Percentiles rank a stretch among this genome's conserved stretches.
phyloP scores from a whole-genome alignment of 1,140 invertebrate genomes.

The Nephila pilipes region DNA sequence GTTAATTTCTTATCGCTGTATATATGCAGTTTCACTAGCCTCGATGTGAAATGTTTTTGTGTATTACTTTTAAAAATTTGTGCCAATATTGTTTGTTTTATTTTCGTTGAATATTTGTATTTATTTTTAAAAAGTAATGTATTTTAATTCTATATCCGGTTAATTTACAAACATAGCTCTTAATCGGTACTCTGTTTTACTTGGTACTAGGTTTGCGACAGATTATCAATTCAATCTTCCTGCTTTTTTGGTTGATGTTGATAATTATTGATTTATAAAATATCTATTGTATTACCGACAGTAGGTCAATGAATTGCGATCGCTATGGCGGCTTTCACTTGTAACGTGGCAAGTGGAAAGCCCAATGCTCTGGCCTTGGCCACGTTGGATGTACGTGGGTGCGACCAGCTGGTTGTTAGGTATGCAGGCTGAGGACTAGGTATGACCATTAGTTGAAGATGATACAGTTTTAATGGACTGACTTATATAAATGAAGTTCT shows the following conservation, averaged over 20 bases:
- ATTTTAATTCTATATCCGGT: background rate
- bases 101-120: background rate
- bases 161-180: background rate
- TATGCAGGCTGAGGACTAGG: constrained; percentile 40
- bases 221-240: background rate
- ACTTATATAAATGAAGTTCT: too few species aligned
- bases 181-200: background rate
- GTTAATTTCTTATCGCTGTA: constrained; percentile 13
- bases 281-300: background rate
- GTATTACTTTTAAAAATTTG: background rate
- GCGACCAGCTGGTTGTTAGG: constrained; percentile 70
- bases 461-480: background rate
- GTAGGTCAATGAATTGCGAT: constrained; percentile 47
- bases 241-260: background rate
- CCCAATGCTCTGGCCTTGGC: constrained; percentile 66
- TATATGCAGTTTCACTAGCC: background rate
- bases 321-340: constrained; percentile 61
- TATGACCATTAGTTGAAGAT: background rate
- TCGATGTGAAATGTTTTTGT: background rate
- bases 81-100: background rate
- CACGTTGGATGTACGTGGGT: constrained; percentile 75
- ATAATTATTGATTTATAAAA: background rate
- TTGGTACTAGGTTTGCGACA: background rate
- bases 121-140: background rate
- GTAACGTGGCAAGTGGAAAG: constrained; percentile 73